These are phyloP conservation scores for Reticulitermes lucifugus DNA, from an alignment of 2,888 invertebrate genomes.

Conservation along the genomic window DNA sequence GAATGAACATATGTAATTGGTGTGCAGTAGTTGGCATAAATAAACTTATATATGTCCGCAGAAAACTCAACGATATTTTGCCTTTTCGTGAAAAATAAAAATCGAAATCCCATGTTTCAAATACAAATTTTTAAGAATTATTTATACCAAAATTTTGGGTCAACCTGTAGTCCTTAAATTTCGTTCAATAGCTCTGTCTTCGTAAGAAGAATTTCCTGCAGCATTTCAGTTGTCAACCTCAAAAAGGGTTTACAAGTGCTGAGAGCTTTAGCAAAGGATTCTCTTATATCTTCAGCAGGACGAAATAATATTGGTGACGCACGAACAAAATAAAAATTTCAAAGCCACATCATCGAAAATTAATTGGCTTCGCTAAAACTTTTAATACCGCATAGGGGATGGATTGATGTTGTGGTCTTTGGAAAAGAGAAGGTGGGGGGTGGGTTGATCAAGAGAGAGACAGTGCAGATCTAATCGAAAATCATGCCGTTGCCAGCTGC, in stretches of 20 bases:
- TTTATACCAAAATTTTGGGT: not conserved
- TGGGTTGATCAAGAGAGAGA: not conserved
- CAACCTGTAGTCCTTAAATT: not conserved
- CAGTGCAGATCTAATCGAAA: not conserved
- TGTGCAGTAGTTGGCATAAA: no score
- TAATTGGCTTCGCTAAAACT: constrained; percentile 13
- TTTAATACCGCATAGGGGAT: not conserved
- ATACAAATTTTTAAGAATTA: not conserved
- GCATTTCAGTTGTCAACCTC: not conserved
- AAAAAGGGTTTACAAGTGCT: not conserved
- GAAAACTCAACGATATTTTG: no score
- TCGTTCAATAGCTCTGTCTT: not conserved
- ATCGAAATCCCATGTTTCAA: no score
- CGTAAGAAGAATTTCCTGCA: not conserved
- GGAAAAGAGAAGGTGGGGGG: not conserved
- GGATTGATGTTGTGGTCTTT: not conserved
- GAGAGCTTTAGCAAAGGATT: not conserved
- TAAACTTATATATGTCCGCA: no score
- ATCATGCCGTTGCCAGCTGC: constrained; percentile 1
- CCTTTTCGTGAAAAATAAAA: no score
- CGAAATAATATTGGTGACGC: not conserved
- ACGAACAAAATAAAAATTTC: not conserved
- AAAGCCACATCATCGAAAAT: constrained; percentile 11
- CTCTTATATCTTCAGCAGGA: not conserved
- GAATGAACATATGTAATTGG: no score